Evolutionary conservation across 2,113 vertebrate genomes (phyloP).

Genomic region (Charina bottae): DNA sequence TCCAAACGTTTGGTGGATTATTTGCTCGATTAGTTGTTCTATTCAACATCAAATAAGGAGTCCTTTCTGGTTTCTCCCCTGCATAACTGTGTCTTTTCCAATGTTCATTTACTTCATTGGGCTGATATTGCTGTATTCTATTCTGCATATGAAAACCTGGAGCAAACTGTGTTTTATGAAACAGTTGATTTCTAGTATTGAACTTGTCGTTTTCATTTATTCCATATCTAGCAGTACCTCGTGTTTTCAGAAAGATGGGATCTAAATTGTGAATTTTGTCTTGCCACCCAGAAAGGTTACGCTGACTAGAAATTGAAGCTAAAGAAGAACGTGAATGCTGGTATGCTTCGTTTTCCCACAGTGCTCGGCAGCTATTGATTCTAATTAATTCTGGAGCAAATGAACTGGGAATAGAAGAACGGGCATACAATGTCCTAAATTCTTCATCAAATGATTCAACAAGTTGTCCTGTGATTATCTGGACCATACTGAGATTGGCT

Average conservation of each 20-base stretch:
- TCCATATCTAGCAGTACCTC: slow-evolving; percentile 71
- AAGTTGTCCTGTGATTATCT: slow-evolving; percentile 91
- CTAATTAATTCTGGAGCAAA: slow-evolving; percentile 69
- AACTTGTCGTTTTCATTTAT: slow-evolving; percentile 75
- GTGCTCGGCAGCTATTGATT: slow-evolving; percentile 64
- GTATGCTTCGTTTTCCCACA: slow-evolving; percentile 75
- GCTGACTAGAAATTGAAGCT: slow-evolving; percentile 77
- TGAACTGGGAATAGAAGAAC: slow-evolving; percentile 82
- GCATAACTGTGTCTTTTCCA: slow-evolving; percentile 96
- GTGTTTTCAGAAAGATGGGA: slow-evolving; percentile 78
- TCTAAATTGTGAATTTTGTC: slow-evolving; percentile 83
- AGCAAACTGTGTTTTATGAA: slow-evolving; percentile 70
- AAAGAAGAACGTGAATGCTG: slow-evolving; percentile 74
- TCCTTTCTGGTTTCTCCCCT: slow-evolving; percentile 84
- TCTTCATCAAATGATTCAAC: slow-evolving; percentile 95
- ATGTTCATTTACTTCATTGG: slow-evolving; percentile 77
- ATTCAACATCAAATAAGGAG: slow-evolving; percentile 74
- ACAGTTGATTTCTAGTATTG: slow-evolving; percentile 65
- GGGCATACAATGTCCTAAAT: slow-evolving; percentile 91
- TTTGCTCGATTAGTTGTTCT: slow-evolving; percentile 68
- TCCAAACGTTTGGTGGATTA: slow-evolving; percentile 78
- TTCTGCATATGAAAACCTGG: slow-evolving; percentile 73
- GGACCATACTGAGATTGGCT: slow-evolving; percentile 95
- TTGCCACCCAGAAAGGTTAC: slow-evolving; percentile 79
- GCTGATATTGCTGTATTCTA: slow-evolving; percentile 74